Base-by-base conservation (phyloP, 1,140 invertebrate genomes). In the Homalodisca vitripennis region DNA sequence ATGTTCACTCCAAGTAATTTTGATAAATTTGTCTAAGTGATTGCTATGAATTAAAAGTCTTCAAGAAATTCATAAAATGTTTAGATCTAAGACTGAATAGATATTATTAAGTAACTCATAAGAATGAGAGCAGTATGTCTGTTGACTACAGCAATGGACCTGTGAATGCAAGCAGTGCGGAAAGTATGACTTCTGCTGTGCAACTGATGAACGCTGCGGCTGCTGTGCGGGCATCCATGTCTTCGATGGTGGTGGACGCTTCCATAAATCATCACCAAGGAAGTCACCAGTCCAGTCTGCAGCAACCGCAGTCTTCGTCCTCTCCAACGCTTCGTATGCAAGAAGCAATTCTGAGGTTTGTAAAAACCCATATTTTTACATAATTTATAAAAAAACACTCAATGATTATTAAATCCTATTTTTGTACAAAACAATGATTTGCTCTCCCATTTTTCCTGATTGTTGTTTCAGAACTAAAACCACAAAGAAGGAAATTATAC, bases 311-410 rank as follows among this genome's bases (percentile, higher is more conserved):
- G 71, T 75, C 78, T 73, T 65, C 81, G 51, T 81, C 82, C 2
- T 87, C 89, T 74, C 87, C 90, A 3, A 88, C 91, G 0, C 79
- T 93, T 6, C 82, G 91, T 68, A 90, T 93, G 82, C 84, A 85
- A 72, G 90, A 94, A 79, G 92, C 90, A 0, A 81, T 94, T 13
- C 79, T 94, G 17, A 85, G 91, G 66, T 67, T 24, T n/a, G n/a
- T n/a, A n/a, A n/a, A n/a, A n/a, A n/a, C n/a, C n/a, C n/a, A n/a
- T n/a, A n/a, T n/a, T n/a, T n/a, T n/a, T n/a, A n/a, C n/a, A n/a
- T n/a, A n/a, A n/a, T n/a, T n/a, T n/a, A n/a, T n/a, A n/a, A n/a
- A n/a, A n/a, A n/a, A n/a, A n/a, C n/a, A n/a, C n/a, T n/a, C n/a
- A n/a, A n/a, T n/a, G n/a, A n/a, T n/a, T n/a, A n/a, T n/a, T n/a